phyloP scores from a whole-genome alignment of 92 coral and sea anemone species.

The Parazoanthus atlanticus region DNA sequence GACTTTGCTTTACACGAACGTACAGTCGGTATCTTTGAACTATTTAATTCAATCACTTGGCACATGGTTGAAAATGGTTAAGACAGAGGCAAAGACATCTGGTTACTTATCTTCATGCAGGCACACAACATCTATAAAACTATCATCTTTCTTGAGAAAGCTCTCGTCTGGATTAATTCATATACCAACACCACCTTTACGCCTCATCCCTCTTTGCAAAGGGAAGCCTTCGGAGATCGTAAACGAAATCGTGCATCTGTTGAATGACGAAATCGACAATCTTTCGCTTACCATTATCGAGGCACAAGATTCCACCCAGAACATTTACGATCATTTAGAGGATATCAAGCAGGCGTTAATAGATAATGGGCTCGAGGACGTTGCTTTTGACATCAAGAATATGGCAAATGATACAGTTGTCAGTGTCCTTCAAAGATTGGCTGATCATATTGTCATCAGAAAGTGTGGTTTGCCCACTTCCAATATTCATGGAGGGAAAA shows the following conservation, averaged over 20 bases:
- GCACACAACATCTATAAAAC: constrained; percentile 6
- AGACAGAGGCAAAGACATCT: too few species aligned
- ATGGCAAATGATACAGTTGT: constrained; percentile 3
- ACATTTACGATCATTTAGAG: background rate
- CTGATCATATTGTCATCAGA: constrained; percentile 35
- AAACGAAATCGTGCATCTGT: constrained; percentile 15
- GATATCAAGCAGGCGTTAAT: constrained; percentile 28
- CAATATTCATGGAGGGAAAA: constrained; percentile 47
- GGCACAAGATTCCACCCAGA: background rate
- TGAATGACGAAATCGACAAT: constrained; percentile 15
- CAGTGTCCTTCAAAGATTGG: constrained; percentile 34
- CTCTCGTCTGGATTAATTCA: constrained; percentile 37
- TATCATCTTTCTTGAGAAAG: constrained; percentile 31
- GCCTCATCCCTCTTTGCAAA: constrained; percentile 31
- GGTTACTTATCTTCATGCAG: background rate
- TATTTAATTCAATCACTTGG: too few species aligned
- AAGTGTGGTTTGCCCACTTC: constrained; percentile 28
- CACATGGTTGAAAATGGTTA: too few species aligned
- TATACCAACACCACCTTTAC: constrained; percentile 47
- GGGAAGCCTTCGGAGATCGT: constrained; percentile 17
- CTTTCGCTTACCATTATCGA: constrained; percentile 5
- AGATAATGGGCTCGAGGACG: constrained; percentile 30
- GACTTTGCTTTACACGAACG: constrained; percentile 45
- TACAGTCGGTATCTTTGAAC: constrained; percentile 47
- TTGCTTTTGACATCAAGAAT: constrained; percentile 18